Evolutionary conservation across 2,113 vertebrate species (phyloP).

Genomic region (Sapajus apella): DNA sequence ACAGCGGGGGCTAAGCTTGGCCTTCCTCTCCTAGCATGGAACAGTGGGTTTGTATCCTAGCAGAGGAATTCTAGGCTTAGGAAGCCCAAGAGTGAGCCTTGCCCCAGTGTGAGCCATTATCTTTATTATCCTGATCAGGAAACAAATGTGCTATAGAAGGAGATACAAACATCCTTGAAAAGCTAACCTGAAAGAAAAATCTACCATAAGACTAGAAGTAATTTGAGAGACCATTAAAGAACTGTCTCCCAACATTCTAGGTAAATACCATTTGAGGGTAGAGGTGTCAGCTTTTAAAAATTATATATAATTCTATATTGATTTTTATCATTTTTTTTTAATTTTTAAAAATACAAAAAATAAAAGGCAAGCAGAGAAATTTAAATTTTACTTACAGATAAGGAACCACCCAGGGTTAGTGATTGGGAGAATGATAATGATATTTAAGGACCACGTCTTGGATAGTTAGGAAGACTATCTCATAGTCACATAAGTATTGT

Average conservation of each 20-base stretch:
- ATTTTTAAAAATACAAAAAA: background rate
- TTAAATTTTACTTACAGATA: background rate
- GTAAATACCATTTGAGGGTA: background rate
- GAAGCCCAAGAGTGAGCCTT: background rate
- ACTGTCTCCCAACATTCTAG: background rate
- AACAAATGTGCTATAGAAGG: background rate
- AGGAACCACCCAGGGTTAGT: background rate
- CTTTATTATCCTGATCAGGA: background rate
- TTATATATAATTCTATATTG: background rate
- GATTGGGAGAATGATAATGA: background rate
- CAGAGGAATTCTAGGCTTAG: background rate
- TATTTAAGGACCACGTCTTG: background rate
- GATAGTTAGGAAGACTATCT: background rate
- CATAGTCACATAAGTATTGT: background rate
- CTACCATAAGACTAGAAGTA: background rate
- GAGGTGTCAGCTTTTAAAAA: background rate
- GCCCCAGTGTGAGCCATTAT: background rate
- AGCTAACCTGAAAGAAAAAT: background rate
- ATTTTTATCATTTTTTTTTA: background rate
- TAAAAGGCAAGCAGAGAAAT: background rate
- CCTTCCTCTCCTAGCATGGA: too few relatives aligned
- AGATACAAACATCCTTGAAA: background rate
- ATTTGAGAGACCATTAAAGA: background rate
- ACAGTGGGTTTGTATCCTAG: background rate
- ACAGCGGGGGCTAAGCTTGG: background rate